Evolutionary conservation across 2,797 vertebrate genomes (phyloP), one percentile per base, ranked within the genome.

Genomic region (Ceryle rudis): DNA sequence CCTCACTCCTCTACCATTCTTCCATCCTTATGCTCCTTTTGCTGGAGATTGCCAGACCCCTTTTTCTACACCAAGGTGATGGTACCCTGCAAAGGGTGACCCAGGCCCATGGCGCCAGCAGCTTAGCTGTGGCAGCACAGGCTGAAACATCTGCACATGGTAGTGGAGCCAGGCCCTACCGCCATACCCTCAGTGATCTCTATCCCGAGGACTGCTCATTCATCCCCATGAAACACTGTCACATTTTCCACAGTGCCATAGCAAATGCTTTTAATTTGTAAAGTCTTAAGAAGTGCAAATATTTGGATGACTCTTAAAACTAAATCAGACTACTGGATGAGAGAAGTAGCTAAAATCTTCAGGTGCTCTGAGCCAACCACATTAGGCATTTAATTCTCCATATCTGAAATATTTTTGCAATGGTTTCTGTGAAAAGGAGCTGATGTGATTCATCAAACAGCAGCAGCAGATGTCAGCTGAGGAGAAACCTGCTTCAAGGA

Each of bases 81-180:
- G 8, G 35, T 5, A 19, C 2, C 41, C 25, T 39, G 0, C 3
- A 8, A n/a, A 39, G 0, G 14, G 23, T 2, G 18, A 58, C 5
- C 11, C 11, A 69, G 14, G 25, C 21, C 7, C 1, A 2, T 22
- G 5, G 26, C 41, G 47, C 10, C 65, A 17, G 5, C 28, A 60
- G 33, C 54, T 61, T 2, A 2, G 4, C 3, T 26, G 23, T 7
- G 23, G 51, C 29, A 61, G 72, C 42, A 13, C 57, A 19, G 42
- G 51, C 60, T 92, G 74, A 61, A 69, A 35, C 46, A 44, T 23
- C 58, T 6, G 6, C 47, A 5, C 4, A 0, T 1, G 1, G 29
- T 8, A 11, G 49, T 11, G 5, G n/a, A 31, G 47, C 23, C 75
- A 71, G 39, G 9, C 11, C 37, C 66, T 19, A 3, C 17, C 54